Evolutionary conservation across 2,797 vertebrate genomes (phyloP), one percentile per base, ranked within the genome.

Genomic region (Melanogrammus aeglefinus): DNA sequence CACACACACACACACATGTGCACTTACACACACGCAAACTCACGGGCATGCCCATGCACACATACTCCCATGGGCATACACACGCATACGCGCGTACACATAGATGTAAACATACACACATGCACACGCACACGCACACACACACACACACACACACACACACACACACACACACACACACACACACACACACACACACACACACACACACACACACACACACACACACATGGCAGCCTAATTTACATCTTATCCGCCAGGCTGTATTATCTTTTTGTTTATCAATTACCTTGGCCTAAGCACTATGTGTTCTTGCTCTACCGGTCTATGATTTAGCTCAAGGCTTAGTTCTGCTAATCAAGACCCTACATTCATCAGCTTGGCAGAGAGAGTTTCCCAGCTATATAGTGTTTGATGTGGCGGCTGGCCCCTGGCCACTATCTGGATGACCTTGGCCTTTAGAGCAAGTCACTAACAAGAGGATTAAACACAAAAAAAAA

Each of bases 381-480:
- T 39, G n/a, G 41, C 82, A 66, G 10, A 72, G 16, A 9, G 6
- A 78, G 47, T 57, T 75, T 79, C 66, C 31, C 74, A 73, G 66
- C n/a, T 47, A 29, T 51, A n/a, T 2, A 44, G 71, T 73, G 21
- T 70, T 78, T 75, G 70, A 79, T 73, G 24, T 38, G 70, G 75
- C 70, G 9, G 78, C 73, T 81, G 76, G 74, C 33, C 41, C 75
- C 73, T 21, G 27, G 76, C 31, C 69, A 75, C 16, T 35, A 44
- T 27, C 70, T n/a, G 31, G 6, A 9, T 24, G 76, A 79, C 84
- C 82, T 80, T 80, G 80, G 78, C 63, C 78, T 75, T 38, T 74
- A 24, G 18, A 41, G 69, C 47, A 35, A 31, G 76, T 70, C 74
- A 73, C 66, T 47, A 69, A 73, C 72, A 71, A 76, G 44, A 63